A percentile compares a stretch with the other conserved stretches of the same genome.
These are phyloP conservation scores for Nematolebias whitei DNA, from an alignment of 2,113 vertebrate species.

Conservation along the genomic window DNA sequence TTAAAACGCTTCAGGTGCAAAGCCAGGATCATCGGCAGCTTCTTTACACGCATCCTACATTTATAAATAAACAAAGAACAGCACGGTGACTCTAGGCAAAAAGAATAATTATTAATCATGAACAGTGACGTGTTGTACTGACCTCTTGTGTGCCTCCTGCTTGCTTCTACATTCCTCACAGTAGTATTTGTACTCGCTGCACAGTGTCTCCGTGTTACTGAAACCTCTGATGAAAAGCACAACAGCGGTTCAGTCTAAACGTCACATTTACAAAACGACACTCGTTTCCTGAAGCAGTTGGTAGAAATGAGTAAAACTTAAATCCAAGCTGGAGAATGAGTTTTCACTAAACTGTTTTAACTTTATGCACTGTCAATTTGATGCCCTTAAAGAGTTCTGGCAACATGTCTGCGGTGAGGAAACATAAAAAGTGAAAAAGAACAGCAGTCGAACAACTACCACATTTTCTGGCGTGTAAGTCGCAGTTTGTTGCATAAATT, in stretches of 20 bases:
- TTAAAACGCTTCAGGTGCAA: conserved; percentile 97
- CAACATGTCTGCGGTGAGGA: background rate
- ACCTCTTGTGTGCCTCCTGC: conserved; percentile 98
- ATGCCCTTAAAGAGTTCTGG: background rate
- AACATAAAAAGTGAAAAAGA: background rate
- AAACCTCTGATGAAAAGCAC: conserved; percentile 86
- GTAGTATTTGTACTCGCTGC: conserved; percentile 98
- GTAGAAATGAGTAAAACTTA: too few species aligned
- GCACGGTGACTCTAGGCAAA: background rate
- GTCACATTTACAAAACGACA: background rate
- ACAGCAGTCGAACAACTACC: background rate
- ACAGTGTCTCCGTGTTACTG: conserved; percentile 98
- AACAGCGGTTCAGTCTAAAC: background rate
- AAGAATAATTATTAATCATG: background rate
- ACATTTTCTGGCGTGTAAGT: too few species aligned
- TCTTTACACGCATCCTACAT: conserved; percentile 93
- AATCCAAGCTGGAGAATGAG: too few species aligned
- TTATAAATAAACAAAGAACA: background rate
- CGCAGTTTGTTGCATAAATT: too few species aligned
- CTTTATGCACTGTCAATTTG: too few species aligned
- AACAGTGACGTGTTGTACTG: conserved; percentile 20
- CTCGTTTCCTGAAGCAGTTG: too few species aligned
- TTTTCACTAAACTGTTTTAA: too few species aligned
- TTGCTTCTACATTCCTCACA: conserved; percentile 98
- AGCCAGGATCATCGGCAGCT: conserved; percentile 96